Evolutionary conservation across 1,140 invertebrate genomes (phyloP).

Genomic region (Dinothrombium tinctorium): DNA sequence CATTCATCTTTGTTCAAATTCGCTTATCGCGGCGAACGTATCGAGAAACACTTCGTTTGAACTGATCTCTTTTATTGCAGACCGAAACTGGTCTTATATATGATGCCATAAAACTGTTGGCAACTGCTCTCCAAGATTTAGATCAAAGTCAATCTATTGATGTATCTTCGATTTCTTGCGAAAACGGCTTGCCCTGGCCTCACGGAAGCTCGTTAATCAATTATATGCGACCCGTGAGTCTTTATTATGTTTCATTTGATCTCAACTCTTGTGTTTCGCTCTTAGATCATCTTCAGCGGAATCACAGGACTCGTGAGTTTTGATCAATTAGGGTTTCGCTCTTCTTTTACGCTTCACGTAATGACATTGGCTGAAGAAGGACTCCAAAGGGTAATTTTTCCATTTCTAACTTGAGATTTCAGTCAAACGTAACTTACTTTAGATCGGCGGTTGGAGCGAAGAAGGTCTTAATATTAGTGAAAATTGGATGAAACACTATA

Average conservation of each 20-base stretch:
- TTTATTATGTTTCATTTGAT: background rate
- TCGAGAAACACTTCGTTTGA: background rate
- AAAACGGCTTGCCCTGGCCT: slow-evolving; percentile 37
- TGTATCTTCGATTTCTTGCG: slow-evolving; percentile 18
- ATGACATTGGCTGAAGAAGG: slow-evolving; percentile 37
- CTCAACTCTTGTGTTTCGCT: background rate
- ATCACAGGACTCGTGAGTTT: slow-evolving; percentile 79
- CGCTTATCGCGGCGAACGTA: background rate
- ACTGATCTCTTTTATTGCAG: slow-evolving; percentile 14
- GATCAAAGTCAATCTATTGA: slow-evolving; percentile 18
- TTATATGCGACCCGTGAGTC: slow-evolving; percentile 83
- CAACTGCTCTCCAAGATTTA: slow-evolving; percentile 20
- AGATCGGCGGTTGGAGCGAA: too few species aligned
- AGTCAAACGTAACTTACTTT: background rate
- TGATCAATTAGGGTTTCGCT: slow-evolving; percentile 73
- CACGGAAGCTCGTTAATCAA: slow-evolving; percentile 82
- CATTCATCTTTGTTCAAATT: background rate
- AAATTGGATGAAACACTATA: slow-evolving; percentile 1
- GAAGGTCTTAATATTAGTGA: slow-evolving; percentile 4
- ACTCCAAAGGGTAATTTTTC: slow-evolving; percentile 1
- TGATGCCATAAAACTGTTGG: slow-evolving; percentile 23
- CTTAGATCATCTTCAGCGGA: slow-evolving; percentile 64
- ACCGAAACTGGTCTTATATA: slow-evolving; percentile 25
- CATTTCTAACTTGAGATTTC: background rate
- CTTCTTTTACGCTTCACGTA: slow-evolving; percentile 69